A percentile compares a stretch with the other conserved stretches of the same genome.
phyloP scores from a whole-genome alignment of 2,888 invertebrate genomes.

The Quadroppia sp. region DNA sequence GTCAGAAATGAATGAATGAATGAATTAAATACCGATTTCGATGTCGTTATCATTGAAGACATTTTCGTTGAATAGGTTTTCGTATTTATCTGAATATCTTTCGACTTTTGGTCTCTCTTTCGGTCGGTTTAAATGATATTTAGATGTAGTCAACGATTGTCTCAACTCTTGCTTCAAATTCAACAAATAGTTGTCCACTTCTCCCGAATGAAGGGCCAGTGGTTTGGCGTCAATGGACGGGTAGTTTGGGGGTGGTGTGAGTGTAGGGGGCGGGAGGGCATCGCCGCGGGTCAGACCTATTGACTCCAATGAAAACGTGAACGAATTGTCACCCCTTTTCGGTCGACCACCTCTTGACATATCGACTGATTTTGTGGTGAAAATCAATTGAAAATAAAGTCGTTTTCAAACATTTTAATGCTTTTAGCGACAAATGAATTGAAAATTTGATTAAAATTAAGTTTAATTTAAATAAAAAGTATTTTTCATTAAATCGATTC shows the following conservation, averaged over 20 bases:
- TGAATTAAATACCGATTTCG: not conserved
- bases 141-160: slow-evolving; percentile 35
- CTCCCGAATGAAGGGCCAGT: slow-evolving; percentile 41
- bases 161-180: slow-evolving; percentile 36
- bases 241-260: slow-evolving; percentile 27
- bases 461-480: too few species aligned
- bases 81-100: slow-evolving; percentile 41
- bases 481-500: not conserved
- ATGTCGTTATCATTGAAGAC: not conserved
- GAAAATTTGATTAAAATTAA: too few species aligned
- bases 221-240: slow-evolving; percentile 32
- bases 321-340: slow-evolving; percentile 17
- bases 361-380: not conserved
- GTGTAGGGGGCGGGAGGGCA: slow-evolving; percentile 22
- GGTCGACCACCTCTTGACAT: slow-evolving; percentile 24
- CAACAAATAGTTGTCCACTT: slow-evolving; percentile 27
- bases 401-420: too few species aligned
- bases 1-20: not conserved
- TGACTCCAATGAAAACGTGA: slow-evolving; percentile 36
- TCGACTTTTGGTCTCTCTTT: slow-evolving; percentile 26
- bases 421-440: too few species aligned
- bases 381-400: too few species aligned
- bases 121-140: slow-evolving; percentile 20
- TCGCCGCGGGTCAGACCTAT: slow-evolving; percentile 32
- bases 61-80: not conserved